Evolutionary conservation across 1,140 invertebrate genomes (phyloP).

Genomic region (Reticulitermes speratus): DNA sequence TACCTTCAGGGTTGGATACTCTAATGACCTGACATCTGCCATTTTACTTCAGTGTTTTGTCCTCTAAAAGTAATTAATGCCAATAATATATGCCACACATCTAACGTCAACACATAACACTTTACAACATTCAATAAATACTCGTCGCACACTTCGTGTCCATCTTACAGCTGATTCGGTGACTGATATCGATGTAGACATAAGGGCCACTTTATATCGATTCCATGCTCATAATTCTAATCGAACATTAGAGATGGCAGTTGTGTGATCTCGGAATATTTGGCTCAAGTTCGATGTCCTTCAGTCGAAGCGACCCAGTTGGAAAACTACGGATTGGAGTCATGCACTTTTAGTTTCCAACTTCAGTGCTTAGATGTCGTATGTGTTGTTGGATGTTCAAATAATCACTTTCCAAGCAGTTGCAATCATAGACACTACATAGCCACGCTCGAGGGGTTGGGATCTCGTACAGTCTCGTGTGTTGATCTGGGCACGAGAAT

Average conservation of each 20-base stretch:
- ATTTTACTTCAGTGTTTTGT: neutral
- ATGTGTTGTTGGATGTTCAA: neutral
- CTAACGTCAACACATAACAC: neutral
- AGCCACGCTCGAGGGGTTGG: slow-evolving; percentile 26
- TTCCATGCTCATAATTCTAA: neutral
- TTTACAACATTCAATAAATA: neutral
- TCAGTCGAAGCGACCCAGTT: neutral
- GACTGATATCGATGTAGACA: neutral
- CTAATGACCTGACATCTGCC: slow-evolving; percentile 32
- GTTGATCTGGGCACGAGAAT: slow-evolving; percentile 35
- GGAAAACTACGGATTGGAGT: neutral
- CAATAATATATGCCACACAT: neutral
- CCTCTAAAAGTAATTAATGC: neutral
- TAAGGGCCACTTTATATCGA: neutral
- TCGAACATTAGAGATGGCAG: neutral
- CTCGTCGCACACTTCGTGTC: neutral
- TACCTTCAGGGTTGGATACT: slow-evolving; percentile 34
- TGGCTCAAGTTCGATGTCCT: neutral
- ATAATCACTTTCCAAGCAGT: neutral
- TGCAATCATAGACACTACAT: slow-evolving; percentile 10
- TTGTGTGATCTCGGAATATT: neutral
- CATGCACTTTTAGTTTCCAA: neutral
- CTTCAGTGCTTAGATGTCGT: neutral
- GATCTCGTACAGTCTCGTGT: slow-evolving; percentile 37
- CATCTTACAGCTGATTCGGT: neutral